Evolutionary conservation across 2,113 vertebrate genomes (phyloP).

Genomic region (Chaetops frenatus): DNA sequence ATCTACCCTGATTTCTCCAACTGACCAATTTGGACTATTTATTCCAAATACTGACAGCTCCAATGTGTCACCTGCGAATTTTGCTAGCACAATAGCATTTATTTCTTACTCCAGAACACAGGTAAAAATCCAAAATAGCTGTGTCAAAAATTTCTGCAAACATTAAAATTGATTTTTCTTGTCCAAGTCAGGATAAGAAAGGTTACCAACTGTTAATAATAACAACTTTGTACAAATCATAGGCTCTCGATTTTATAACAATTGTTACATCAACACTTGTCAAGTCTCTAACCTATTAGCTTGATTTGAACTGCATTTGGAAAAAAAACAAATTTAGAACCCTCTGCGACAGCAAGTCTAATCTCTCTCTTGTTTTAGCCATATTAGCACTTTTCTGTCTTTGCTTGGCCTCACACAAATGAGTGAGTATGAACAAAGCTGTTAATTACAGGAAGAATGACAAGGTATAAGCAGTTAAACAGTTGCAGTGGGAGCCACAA

Average conservation of each 20-base stretch:
- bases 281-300: background rate
- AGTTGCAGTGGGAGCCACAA: background rate
- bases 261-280: background rate
- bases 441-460: background rate
- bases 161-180: background rate
- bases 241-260: background rate
- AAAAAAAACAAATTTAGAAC: background rate
- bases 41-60: background rate
- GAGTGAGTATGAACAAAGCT: background rate
- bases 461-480: background rate
- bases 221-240: background rate
- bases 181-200: background rate
- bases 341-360: background rate
- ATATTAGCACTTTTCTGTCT: background rate
- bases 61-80: background rate
- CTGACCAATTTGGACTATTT: background rate
- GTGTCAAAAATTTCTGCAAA: background rate
- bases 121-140: background rate
- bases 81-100: background rate
- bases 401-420: background rate
- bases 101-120: background rate
- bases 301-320: background rate
- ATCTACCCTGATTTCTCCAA: background rate
- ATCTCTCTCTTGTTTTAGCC: background rate
- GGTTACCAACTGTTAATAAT: background rate